Base-by-base conservation (phyloP, 2,797 vertebrate species). In the Anableps anableps region DNA sequence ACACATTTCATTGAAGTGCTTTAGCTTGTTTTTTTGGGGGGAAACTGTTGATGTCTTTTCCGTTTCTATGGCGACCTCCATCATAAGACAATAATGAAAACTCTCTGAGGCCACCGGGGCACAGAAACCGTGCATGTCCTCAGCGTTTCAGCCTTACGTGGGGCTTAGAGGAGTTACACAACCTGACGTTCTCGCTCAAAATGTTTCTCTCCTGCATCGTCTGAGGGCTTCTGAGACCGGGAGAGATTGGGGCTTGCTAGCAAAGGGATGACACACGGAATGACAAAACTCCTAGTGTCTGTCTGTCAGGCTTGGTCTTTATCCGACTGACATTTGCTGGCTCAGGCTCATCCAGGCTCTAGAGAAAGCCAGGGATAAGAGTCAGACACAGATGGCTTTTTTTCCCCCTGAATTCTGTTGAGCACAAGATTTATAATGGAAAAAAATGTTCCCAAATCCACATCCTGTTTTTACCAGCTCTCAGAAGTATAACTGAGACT, bases 241-340 rank as follows among this genome's bases (percentile, higher is more conserved):
- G 81, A 83, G 88, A 91, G 92, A 92, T 92, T 34, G 91, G 91
- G 91, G 88, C 86, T 94, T 82, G 86, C 91, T 87, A 85, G 92
- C 84, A 88, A 89, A 91, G 89, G 92, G 93, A 94, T 94, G 94
- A 94, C 91, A 94, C 91, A 90, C 75, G 53, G 83, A 93, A 95
- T 92, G 91, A 94, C 93, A 94, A 93, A 94, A 93, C 89, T 94
- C 92, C 14, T 88, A 88, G 89, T 93, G 91, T 93, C 87, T 90
- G 90, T 95, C 92, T 93, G 92, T 95, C 93, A 92, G 91, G 86
- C 92, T 91, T 75, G 89, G 86, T 92, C 91, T 94, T 95, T 94
- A 94, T 95, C 94, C 89, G 78, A 91, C 87, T 94, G 94, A 95
- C 94, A 95, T 95, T 94, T 94, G 92, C 93, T 92, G 92, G 93